Percentiles rank a stretch among this genome's conserved stretches.
These are phyloP conservation scores for Mobula birostris DNA, from an alignment of 2,113 vertebrate species.

Conservation along the genomic window DNA sequence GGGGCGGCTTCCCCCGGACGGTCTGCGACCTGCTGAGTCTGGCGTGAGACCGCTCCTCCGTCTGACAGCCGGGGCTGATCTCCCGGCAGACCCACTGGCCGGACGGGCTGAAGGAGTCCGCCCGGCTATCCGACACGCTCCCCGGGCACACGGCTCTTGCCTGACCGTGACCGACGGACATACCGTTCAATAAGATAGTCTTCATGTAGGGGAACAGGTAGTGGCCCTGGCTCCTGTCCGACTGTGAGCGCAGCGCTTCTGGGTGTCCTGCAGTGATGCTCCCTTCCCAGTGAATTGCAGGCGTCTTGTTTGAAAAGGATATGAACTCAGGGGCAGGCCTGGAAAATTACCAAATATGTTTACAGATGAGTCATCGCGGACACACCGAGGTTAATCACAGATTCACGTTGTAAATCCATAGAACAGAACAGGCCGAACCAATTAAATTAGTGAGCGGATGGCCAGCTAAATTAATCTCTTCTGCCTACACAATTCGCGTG, in stretches of 20 bases:
- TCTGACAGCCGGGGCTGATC: neutral
- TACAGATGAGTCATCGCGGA: neutral
- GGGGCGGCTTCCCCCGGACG: neutral
- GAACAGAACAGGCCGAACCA: too few relatives aligned
- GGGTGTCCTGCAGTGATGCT: too few relatives aligned
- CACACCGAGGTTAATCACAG: neutral
- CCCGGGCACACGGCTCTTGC: neutral
- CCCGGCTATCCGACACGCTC: neutral
- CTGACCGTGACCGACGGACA: neutral
- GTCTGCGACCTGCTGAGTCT: neutral
- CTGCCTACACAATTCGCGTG: too few relatives aligned
- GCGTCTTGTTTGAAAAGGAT: neutral
- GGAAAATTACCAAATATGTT: neutral
- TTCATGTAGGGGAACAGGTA: neutral
- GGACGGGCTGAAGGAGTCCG: neutral
- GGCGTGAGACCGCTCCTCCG: neutral
- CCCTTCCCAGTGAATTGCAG: neutral
- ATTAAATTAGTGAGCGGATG: too few relatives aligned
- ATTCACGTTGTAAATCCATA: too few relatives aligned
- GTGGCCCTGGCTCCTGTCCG: neutral
- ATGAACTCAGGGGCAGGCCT: neutral
- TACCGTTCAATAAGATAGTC: neutral
- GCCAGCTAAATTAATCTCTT: too few relatives aligned
- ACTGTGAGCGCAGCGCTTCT: neutral
- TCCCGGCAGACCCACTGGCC: neutral